Evolutionary conservation across 2,113 vertebrate genomes (phyloP).

Genomic region (Cnemophilus loriae): DNA sequence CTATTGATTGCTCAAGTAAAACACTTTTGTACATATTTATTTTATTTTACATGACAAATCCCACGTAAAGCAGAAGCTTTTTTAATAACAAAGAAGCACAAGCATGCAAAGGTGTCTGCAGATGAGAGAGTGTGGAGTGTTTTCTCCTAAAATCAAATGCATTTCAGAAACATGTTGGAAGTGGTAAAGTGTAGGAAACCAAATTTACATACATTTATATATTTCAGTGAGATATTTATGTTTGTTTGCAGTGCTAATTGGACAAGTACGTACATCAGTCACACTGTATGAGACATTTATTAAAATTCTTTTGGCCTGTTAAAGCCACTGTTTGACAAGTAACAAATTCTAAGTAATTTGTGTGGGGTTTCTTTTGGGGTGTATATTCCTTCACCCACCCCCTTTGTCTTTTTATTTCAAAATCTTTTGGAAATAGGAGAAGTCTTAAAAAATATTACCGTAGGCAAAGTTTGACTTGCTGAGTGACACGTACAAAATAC

Average conservation of each 20-base stretch:
- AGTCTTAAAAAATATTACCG: background rate
- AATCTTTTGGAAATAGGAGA: background rate
- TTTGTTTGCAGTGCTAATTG: background rate
- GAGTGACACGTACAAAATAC: rapidly evolving
- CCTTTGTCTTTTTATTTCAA: background rate
- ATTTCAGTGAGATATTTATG: background rate
- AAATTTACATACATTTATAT: background rate
- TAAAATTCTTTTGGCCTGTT: background rate
- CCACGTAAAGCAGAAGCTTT: background rate
- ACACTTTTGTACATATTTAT: background rate
- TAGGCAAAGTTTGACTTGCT: background rate
- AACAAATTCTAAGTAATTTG: background rate
- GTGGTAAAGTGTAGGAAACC: background rate
- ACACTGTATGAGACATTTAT: background rate
- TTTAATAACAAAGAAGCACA: background rate
- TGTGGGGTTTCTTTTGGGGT: background rate
- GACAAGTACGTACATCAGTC: background rate
- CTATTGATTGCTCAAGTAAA: background rate
- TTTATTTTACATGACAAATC: conserved; percentile 35
- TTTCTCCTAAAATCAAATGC: background rate
- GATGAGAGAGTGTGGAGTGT: background rate
- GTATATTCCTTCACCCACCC: background rate
- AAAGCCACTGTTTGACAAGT: background rate
- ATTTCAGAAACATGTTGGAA: background rate
- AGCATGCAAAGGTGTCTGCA: background rate